Percentiles rank a stretch among this genome's conserved stretches.
Conservation (phyloP, 1,140 invertebrate species). For the Lepidurus packardi region DNA sequence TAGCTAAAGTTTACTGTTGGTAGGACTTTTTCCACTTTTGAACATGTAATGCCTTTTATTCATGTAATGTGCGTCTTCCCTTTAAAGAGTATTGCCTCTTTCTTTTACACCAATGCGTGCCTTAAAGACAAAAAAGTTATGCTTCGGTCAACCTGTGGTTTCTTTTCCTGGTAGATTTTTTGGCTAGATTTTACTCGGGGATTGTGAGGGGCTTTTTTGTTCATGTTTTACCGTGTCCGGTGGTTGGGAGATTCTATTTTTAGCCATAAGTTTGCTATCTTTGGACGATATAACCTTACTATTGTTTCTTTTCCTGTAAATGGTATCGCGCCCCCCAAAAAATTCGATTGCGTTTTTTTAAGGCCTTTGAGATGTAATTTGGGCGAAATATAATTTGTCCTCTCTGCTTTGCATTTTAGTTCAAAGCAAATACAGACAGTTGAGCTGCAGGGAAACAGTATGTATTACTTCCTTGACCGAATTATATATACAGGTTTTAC, state of each 20-base stretch:
- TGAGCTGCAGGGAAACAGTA: no score
- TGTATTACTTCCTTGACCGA: no score
- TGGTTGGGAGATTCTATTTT: constrained; percentile 22
- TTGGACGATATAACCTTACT: background rate
- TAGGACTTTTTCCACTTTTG: background rate
- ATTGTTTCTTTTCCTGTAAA: background rate
- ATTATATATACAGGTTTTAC: no score
- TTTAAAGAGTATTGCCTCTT: background rate
- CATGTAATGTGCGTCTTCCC: background rate
- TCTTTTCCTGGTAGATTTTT: background rate
- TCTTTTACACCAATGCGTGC: constrained; percentile 1
- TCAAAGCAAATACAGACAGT: no score
- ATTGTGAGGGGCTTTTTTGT: background rate
- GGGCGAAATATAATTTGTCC: background rate
- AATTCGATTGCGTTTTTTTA: background rate
- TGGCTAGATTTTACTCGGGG: background rate
- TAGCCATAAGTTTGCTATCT: background rate
- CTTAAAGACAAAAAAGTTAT: constrained; percentile 7
- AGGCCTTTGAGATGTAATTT: background rate
- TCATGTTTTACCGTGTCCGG: background rate
- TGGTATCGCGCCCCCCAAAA: background rate
- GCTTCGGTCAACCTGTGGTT: background rate
- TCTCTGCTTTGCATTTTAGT: no score
- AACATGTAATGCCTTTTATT: background rate
- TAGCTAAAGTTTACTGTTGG: constrained; percentile 1